These are phyloP conservation scores for Saguinus midas DNA, from an alignment of 2,113 vertebrate genomes.

Conservation along the genomic window DNA sequence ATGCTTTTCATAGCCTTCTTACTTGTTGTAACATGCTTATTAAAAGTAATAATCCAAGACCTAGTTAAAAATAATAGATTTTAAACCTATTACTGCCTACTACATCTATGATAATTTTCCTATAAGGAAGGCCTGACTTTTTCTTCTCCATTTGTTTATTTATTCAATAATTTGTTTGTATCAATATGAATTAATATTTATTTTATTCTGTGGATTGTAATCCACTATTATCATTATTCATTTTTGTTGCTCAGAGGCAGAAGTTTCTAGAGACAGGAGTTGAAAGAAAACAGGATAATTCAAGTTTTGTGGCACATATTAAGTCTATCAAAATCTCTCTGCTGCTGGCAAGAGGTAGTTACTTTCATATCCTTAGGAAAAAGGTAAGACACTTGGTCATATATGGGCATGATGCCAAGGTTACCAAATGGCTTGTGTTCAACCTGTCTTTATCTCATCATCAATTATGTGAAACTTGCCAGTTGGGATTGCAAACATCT, in stretches of 20 bases:
- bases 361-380: not conserved
- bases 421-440: conserved; percentile 16
- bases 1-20: not conserved
- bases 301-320: conserved; percentile 4
- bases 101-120: not conserved
- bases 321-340: not conserved
- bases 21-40: conserved; percentile 31
- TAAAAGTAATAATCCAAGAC: conserved; percentile 58
- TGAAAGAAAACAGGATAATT: not conserved
- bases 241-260: not conserved
- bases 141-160: not conserved
- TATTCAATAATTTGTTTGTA: not conserved
- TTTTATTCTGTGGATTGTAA: not conserved
- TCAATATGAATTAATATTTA: not conserved
- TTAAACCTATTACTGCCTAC: not conserved
- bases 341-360: not conserved
- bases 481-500: not conserved
- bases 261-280: not conserved
- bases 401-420: not conserved
- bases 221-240: not conserved
- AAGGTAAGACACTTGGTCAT: not conserved
- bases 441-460: not conserved
- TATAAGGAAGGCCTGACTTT: not conserved
- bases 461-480: not conserved
- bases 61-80: not conserved